Evolutionary conservation across 1,140 invertebrate genomes (phyloP).

Genomic region (Drosophila funebris): DNA sequence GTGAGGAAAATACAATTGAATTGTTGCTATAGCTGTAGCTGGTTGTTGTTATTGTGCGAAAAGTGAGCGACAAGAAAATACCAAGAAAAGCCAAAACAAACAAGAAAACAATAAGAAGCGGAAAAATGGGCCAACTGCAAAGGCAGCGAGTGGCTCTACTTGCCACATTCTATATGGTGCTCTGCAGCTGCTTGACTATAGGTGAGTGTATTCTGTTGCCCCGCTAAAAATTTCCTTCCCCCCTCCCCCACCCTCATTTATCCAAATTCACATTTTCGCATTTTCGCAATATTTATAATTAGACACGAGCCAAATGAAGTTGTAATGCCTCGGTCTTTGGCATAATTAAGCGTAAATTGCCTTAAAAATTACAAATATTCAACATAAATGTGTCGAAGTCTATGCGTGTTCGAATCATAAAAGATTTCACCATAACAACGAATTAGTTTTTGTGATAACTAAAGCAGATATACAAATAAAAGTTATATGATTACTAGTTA

Average conservation of each 20-base stretch:
- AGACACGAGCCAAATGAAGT: conserved; percentile 47
- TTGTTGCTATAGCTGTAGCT: conserved; percentile 6
- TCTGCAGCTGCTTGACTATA: conserved; percentile 73
- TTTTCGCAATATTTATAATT: conserved; percentile 75
- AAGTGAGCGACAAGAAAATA: conserved; percentile 24
- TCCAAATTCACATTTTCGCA: background rate
- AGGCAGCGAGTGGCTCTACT: conserved; percentile 52
- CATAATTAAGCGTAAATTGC: conserved; percentile 28
- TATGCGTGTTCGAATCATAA: background rate
- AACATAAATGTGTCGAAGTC: background rate
- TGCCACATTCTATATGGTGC: conserved; percentile 45
- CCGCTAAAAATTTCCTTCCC: background rate
- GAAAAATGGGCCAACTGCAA: conserved; percentile 67
- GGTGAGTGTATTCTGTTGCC: conserved; percentile 49
- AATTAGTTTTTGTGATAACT: background rate
- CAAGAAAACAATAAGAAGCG: conserved; percentile 12
- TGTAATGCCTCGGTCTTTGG: background rate
- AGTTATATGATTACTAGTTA: background rate
- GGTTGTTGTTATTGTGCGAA: conserved; percentile 18
- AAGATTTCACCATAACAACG: background rate
- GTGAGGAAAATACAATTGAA: conserved; percentile 34
- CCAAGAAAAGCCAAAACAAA: conserved; percentile 27
- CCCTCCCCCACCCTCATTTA: background rate
- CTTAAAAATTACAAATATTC: conserved; percentile 8
- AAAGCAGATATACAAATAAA: background rate